Base-by-base conservation (phyloP, 2,888 invertebrate species). In the Lithophane ornitopus region DNA sequence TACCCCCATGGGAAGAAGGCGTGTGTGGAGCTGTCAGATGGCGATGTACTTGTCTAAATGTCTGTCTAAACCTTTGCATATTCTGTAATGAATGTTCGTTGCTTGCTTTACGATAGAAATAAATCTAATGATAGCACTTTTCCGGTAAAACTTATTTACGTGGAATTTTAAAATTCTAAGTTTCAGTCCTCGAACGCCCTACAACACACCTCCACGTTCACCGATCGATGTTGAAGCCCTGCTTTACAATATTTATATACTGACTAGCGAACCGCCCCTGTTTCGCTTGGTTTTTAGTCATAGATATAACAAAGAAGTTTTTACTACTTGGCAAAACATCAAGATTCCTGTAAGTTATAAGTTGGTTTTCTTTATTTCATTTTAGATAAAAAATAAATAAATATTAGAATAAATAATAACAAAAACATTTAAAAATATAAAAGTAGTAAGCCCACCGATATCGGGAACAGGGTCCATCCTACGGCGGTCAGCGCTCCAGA, bases 161-260 rank as follows among this genome's bases (percentile, higher is more conserved):
- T 34, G n/a, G 19, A 49, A 80, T 49, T 72, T 22, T 58, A 49
- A 71, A 77, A 26, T 49, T 54, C n/a, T 12, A 11, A 26, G 26
- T 61, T 61, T 59, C 22, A 46, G 61, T 44, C 12, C 59, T 66
- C 28, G n/a, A 72, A 66, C 16, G 62, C 54, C 62, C 56, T 58
- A 78, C 56, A 79, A 74, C 62, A 39, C 41, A 68, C 71, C 56
- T 78, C 54, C 22, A 12, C 28, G 28, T 11, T n/a, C 2, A 61
- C 26, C 65, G 80, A 83, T 82, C 84, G 83, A 70, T 66, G 39
- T 39, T 14, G 52, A 52, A 66, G 28, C 69, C 59, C 26, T n/a
- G 58, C 28, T 61, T 58, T 39, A 74, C n/a, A 70, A 65, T 56
- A 75, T 70, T 61, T 58, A 78, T 73, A 52, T 61, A 74, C 58